phyloP scores from a whole-genome alignment of 2,888 invertebrate species.

The Tenthredo distinguenda region DNA sequence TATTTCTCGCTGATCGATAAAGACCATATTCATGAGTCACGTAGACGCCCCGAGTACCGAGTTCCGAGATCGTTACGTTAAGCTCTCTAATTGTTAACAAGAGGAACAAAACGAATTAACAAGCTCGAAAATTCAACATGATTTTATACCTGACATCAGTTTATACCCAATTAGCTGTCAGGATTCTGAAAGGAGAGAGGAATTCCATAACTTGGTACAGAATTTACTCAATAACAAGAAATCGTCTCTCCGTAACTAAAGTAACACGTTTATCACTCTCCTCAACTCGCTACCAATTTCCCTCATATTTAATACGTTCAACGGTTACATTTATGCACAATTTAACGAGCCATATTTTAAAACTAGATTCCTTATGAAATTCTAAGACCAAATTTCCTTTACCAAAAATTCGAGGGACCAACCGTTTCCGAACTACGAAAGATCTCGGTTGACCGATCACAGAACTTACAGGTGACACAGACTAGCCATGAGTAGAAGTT shows the following conservation, averaged over 20 bases:
- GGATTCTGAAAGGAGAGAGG: not conserved
- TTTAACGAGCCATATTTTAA: too few species aligned
- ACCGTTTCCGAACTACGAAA: too few species aligned
- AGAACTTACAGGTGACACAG: too few species aligned
- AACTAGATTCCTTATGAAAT: too few species aligned
- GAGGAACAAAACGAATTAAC: slow-evolving; percentile 41
- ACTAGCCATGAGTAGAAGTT: too few species aligned
- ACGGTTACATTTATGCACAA: not conserved
- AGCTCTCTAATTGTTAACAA: slow-evolving; percentile 45
- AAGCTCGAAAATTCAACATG: slow-evolving; percentile 24
- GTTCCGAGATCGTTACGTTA: slow-evolving; percentile 6
- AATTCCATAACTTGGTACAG: not conserved
- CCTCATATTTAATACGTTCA: not conserved
- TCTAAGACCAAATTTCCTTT: too few species aligned
- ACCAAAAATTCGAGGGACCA: too few species aligned
- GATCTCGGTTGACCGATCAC: too few species aligned
- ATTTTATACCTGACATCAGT: slow-evolving; percentile 30
- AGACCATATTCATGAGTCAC: slow-evolving; percentile 53
- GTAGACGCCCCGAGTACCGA: not conserved
- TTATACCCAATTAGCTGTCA: slow-evolving; percentile 25
- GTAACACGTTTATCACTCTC: not conserved
- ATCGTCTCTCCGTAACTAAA: not conserved
- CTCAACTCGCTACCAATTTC: not conserved
- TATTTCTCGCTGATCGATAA: slow-evolving; percentile 48
- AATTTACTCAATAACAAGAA: slow-evolving; percentile 3